phyloP scores from a whole-genome alignment of 2,113 vertebrate species.

The Phainopepla nitens region DNA sequence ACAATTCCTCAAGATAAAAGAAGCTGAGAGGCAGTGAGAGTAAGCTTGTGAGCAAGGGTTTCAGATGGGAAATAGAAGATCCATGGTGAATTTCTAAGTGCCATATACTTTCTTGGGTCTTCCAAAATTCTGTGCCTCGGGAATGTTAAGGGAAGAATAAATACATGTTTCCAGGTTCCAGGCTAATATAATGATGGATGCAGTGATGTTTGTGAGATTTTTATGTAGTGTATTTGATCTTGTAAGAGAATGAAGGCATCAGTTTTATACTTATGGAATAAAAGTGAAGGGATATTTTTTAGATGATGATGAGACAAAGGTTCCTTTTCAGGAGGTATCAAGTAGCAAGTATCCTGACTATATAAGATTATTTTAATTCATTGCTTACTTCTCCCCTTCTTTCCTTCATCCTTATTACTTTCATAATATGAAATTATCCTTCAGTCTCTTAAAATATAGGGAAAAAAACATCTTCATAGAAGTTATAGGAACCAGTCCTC shows the following conservation, averaged over 20 bases:
- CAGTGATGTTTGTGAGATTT: background rate
- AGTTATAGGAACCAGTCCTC: background rate
- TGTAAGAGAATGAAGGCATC: background rate
- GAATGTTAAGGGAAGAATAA: background rate
- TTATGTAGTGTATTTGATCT: background rate
- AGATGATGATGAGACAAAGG: fast-evolving
- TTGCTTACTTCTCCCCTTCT: background rate
- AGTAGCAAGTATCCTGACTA: background rate
- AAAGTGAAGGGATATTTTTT: background rate
- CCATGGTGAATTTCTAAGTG: background rate
- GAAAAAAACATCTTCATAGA: background rate
- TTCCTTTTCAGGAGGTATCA: background rate
- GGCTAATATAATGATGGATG: background rate
- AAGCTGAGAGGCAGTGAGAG: background rate
- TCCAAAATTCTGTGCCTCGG: background rate
- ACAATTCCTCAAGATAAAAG: background rate
- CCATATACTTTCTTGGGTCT: background rate
- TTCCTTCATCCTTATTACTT: background rate
- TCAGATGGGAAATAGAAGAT: background rate
- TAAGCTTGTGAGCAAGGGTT: background rate
- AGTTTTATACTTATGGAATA: background rate
- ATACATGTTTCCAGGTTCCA: background rate
- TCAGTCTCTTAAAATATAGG: background rate
- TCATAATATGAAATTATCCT: background rate
- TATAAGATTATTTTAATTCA: background rate